Evolutionary conservation across 1,140 invertebrate species (phyloP).

Genomic region (Panagrolaimus sp.): DNA sequence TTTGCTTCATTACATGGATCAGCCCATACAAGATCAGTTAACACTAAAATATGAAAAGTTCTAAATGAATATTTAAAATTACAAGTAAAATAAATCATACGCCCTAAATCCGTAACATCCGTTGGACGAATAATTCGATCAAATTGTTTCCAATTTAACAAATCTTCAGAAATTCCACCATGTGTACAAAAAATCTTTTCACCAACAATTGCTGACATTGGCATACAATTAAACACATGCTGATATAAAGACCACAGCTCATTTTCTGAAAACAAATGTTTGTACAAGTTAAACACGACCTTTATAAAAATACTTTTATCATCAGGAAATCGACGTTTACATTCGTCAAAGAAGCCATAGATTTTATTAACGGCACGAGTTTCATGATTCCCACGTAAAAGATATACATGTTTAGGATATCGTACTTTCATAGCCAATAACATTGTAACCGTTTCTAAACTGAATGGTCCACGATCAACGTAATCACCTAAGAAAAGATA

Average conservation of each 20-base stretch:
- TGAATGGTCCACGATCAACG: constrained; percentile 89
- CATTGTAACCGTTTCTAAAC: constrained; percentile 94
- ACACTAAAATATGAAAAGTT: too few relatives aligned
- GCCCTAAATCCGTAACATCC: constrained; percentile 79
- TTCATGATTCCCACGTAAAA: constrained; percentile 97
- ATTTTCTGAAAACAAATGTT: constrained; percentile 63
- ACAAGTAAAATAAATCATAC: too few relatives aligned
- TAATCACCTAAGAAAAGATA: constrained; percentile 19
- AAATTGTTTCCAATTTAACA: constrained; percentile 83
- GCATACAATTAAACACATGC: constrained; percentile 95
- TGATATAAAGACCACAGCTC: constrained; percentile 79
- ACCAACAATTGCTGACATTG: constrained; percentile 88
- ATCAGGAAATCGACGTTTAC: constrained; percentile 68
- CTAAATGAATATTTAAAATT: too few relatives aligned
- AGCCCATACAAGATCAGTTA: constrained; percentile 92
- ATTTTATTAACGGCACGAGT: constrained; percentile 93
- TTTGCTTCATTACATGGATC: constrained; percentile 66
- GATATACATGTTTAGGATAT: constrained; percentile 91
- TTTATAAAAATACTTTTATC: constrained; percentile 10
- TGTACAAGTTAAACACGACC: constrained; percentile 38
- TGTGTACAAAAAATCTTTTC: constrained; percentile 84
- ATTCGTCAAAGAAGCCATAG: constrained; percentile 96
- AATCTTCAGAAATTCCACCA: constrained; percentile 80
- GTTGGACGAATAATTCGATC: constrained; percentile 77
- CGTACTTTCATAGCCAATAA: constrained; percentile 92